Evolutionary conservation across 2,888 invertebrate species (phyloP).

Genomic region (Beris chalybata): DNA sequence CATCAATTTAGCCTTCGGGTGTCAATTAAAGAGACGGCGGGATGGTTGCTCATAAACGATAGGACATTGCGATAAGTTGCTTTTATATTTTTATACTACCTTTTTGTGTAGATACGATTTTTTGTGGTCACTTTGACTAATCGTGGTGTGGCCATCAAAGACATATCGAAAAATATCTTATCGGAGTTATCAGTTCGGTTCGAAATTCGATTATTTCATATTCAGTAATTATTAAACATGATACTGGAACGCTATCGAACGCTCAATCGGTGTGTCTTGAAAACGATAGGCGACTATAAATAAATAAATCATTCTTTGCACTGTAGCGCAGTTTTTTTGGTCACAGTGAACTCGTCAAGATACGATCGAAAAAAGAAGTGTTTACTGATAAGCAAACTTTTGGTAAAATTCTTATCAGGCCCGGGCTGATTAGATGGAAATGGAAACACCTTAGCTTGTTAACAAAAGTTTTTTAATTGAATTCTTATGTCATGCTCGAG

Average conservation of each 20-base stretch:
- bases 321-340: constrained; percentile 8
- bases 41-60: constrained; percentile 17
- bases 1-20: constrained; percentile 7
- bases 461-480: constrained; percentile 33
- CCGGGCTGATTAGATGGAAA: constrained; percentile 26
- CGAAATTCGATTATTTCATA: constrained; percentile 21
- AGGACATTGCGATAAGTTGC: constrained; percentile 23
- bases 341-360: constrained; percentile 1
- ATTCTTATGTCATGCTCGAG: constrained; percentile 32
- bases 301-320: constrained; percentile 1
- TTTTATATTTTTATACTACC: constrained; percentile 13
- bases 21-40: constrained; percentile 8
- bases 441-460: constrained; percentile 30
- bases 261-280: neutral
- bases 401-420: constrained; percentile 6
- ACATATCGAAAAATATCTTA: constrained; percentile 22
- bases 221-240: constrained; percentile 15
- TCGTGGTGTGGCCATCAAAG: constrained; percentile 1
- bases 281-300: constrained; percentile 2
- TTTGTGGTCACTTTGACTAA: constrained; percentile 13
- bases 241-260: neutral
- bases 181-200: constrained; percentile 21
- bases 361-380: constrained; percentile 1
- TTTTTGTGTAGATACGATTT: neutral
- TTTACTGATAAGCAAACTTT: constrained; percentile 6